Percentiles rank a stretch among this genome's conserved stretches.
These are phyloP conservation scores for Cetonia aurata DNA, from an alignment of 2,888 invertebrate genomes.

Conservation along the genomic window DNA sequence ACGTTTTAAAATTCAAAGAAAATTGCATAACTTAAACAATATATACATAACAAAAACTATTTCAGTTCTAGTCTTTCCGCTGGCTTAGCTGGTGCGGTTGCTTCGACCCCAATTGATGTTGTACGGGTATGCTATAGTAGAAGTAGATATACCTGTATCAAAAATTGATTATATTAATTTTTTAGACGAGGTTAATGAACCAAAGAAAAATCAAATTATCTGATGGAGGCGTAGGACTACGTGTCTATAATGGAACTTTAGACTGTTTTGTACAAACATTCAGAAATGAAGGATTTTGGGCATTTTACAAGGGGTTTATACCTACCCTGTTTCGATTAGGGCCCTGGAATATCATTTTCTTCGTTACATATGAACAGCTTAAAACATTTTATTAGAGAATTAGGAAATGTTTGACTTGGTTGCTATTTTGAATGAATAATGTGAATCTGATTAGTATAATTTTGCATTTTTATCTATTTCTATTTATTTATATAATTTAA, in stretches of 20 bases:
- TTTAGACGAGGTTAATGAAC: slow-evolving; percentile 94
- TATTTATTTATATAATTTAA: slow-evolving; percentile 47
- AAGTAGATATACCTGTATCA: slow-evolving; percentile 22
- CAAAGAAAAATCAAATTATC: slow-evolving; percentile 75
- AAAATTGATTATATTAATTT: slow-evolving; percentile 53
- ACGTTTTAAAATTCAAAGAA: slow-evolving; percentile 63
- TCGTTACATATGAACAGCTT: slow-evolving; percentile 92
- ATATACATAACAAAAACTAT: slow-evolving; percentile 49
- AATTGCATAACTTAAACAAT: not conserved
- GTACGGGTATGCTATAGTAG: slow-evolving; percentile 78
- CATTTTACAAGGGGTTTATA: slow-evolving; percentile 94
- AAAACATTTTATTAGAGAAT: slow-evolving; percentile 75
- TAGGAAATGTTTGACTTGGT: slow-evolving; percentile 20
- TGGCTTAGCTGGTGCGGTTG: slow-evolving; percentile 92
- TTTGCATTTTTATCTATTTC: slow-evolving; percentile 43
- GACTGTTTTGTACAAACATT: slow-evolving; percentile 82
- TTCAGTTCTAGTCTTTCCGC: slow-evolving; percentile 90
- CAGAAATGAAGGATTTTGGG: slow-evolving; percentile 86
- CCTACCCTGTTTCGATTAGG: slow-evolving; percentile 97
- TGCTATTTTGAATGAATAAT: slow-evolving; percentile 20
- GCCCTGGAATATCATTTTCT: slow-evolving; percentile 97
- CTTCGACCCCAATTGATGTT: slow-evolving; percentile 95
- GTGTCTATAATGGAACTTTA: slow-evolving; percentile 84
- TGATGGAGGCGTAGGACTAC: slow-evolving; percentile 68
- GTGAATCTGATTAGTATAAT: slow-evolving; percentile 44